These are phyloP conservation scores for Desoria tigrina DNA, from an alignment of 2,888 invertebrate genomes.

Conservation along the genomic window DNA sequence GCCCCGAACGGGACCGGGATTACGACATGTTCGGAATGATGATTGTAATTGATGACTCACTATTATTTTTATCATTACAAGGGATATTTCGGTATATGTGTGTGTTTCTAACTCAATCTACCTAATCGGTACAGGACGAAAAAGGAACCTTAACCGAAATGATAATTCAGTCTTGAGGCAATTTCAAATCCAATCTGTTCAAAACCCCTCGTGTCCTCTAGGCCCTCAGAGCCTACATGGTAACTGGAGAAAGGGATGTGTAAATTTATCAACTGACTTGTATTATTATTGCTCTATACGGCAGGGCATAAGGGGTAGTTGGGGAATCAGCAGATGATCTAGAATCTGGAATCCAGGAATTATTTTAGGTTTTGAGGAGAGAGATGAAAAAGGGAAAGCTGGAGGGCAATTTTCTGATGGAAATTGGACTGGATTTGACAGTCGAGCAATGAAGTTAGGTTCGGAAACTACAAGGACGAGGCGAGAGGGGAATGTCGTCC, in stretches of 20 bases:
- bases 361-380: background rate
- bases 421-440: constrained; percentile 9
- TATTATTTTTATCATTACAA: background rate
- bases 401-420: constrained; percentile 4
- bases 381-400: background rate
- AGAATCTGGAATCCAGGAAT: too few species aligned
- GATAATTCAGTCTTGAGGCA: constrained; percentile 3
- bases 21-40: too few species aligned
- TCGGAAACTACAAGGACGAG: background rate
- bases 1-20: too few species aligned
- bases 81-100: background rate
- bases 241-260: constrained; percentile 1
- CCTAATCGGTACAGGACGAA: too few species aligned
- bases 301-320: too few species aligned
- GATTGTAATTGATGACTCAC: too few species aligned
- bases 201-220: too few species aligned
- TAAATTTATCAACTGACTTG: background rate
- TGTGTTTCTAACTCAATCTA: background rate
- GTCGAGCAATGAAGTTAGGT: background rate
- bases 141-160: background rate
- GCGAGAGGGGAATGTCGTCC: too few species aligned
- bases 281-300: too few species aligned
- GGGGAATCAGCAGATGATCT: background rate
- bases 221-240: background rate
- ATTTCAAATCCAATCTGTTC: constrained; percentile 14